These are phyloP conservation scores for Diachrysia chrysitis DNA, from an alignment of 2,888 invertebrate genomes.

Conservation along the genomic window DNA sequence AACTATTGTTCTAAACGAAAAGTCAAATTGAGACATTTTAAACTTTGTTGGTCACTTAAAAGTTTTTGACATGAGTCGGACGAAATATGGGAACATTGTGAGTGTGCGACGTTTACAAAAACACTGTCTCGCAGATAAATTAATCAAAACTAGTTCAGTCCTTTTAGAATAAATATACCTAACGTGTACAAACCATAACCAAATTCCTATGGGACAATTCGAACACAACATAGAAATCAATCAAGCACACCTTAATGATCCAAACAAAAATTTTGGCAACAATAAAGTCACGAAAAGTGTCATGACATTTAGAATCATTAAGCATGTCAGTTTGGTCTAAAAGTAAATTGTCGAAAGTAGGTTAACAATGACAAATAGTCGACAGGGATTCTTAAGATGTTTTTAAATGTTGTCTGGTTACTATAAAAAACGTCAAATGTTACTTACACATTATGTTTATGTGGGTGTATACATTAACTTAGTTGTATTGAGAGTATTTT, in stretches of 20 bases:
- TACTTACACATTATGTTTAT: slow-evolving; percentile 40
- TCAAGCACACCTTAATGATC: slow-evolving; percentile 66
- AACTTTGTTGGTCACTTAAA: slow-evolving; percentile 54
- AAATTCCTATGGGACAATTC: slow-evolving; percentile 58
- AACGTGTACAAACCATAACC: slow-evolving; percentile 25
- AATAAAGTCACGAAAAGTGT: slow-evolving; percentile 69
- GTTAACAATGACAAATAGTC: slow-evolving; percentile 76
- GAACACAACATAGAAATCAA: slow-evolving; percentile 60
- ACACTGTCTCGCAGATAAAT: slow-evolving; percentile 47
- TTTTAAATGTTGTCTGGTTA: slow-evolving; percentile 56
- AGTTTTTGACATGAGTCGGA: slow-evolving; percentile 37
- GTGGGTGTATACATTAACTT: slow-evolving; percentile 39
- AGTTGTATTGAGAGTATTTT: slow-evolving; percentile 30
- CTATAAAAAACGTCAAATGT: slow-evolving; percentile 43
- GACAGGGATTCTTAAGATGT: slow-evolving; percentile 64
- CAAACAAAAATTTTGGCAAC: slow-evolving; percentile 71
- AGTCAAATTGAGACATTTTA: slow-evolving; percentile 53
- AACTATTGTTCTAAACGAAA: slow-evolving; percentile 23
- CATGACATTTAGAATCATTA: slow-evolving; percentile 72
- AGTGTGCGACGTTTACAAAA: slow-evolving; percentile 43
- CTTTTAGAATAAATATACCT: slow-evolving; percentile 49
- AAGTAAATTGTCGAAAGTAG: slow-evolving; percentile 70
- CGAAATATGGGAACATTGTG: slow-evolving; percentile 51
- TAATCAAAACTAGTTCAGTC: slow-evolving; percentile 52
- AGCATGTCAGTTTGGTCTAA: slow-evolving; percentile 64